Base-by-base conservation (phyloP, 2,113 vertebrate species). In the Galemys pyrenaicus region DNA sequence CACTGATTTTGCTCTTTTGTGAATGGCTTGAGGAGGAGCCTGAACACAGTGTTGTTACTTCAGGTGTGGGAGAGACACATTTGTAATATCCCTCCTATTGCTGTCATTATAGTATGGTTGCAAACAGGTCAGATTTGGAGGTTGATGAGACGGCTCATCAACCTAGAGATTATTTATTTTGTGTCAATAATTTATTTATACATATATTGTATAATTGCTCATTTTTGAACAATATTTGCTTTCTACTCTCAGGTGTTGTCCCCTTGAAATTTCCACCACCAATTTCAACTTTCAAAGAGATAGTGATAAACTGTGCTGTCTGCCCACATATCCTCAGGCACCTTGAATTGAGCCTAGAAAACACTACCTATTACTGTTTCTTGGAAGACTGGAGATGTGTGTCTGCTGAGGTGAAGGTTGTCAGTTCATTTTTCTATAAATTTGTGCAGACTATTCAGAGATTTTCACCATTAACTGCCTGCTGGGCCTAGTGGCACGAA, bases 141-240 rank as follows among this genome's bases (percentile, higher is more conserved):
- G 92, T 89, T 79, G 86, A 79, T 83, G 71, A 91, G n/a, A 89
- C 86, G 24, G 32, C 28, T 58, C 41, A 16, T 87, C 89, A 67
- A 73, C 9, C 67, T 91, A 39, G 35, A 88, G 54, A 94, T 94
- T 93, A 85, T 84, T 67, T 81, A 26, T 67, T 91, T 89, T n/a
- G n/a, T n/a, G n/a, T n/a, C n/a, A n/a, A n/a, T n/a, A n/a, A n/a
- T n/a, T n/a, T n/a, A n/a, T n/a, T n/a, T 49, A 44, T 49, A 9
- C 12, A 49, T 49, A 49, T 49, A 49, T 49, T 49, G 12, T 11
- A 49, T 9, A 8, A 49, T 49, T 49, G 46, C 12, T 49, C 46
- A 49, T 49, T 49, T 49, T 49, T 49, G 46, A 11, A 49, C 46
- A 49, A 49, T 11, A 11, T 2, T 49, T 49, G 46, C 46, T 49